These are phyloP conservation scores for Pygoscelis antarcticus DNA, from an alignment of 2,113 vertebrate genomes.

Conservation along the genomic window DNA sequence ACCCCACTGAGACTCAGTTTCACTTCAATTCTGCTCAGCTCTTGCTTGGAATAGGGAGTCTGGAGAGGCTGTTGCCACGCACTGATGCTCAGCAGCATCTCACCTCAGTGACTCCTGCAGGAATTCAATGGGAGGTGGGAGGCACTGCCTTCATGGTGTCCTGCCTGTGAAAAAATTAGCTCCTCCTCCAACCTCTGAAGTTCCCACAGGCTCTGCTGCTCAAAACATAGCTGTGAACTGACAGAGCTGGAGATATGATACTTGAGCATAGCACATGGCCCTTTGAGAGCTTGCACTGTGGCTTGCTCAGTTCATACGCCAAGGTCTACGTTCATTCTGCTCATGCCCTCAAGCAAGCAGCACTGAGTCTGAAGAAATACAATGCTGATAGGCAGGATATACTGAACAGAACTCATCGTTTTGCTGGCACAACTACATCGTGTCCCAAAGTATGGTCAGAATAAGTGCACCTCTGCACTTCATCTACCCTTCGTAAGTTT, in stretches of 20 bases:
- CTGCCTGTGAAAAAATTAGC: neutral
- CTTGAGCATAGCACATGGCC: neutral
- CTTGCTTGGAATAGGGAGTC: neutral
- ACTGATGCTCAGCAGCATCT: neutral
- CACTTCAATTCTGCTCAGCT: neutral
- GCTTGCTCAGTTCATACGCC: neutral
- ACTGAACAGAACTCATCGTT: neutral
- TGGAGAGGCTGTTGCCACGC: neutral
- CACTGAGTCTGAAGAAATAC: neutral
- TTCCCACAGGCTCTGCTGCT: neutral
- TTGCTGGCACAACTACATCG: neutral
- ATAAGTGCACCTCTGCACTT: neutral
- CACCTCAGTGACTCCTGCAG: neutral
- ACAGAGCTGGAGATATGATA: neutral
- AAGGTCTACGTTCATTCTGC: neutral
- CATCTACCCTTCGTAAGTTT: neutral
- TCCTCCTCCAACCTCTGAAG: neutral
- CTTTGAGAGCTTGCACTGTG: neutral
- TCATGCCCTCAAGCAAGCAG: neutral
- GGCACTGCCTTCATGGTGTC: neutral
- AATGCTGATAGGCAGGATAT: neutral
- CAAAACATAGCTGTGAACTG: neutral
- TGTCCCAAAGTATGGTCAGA: neutral
- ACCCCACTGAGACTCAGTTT: neutral
- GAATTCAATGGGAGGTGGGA: neutral